Evolutionary conservation across 2,888 invertebrate genomes (phyloP), one percentile per base, ranked within the genome.

Genomic region (Ecdyonurus torrentis): DNA sequence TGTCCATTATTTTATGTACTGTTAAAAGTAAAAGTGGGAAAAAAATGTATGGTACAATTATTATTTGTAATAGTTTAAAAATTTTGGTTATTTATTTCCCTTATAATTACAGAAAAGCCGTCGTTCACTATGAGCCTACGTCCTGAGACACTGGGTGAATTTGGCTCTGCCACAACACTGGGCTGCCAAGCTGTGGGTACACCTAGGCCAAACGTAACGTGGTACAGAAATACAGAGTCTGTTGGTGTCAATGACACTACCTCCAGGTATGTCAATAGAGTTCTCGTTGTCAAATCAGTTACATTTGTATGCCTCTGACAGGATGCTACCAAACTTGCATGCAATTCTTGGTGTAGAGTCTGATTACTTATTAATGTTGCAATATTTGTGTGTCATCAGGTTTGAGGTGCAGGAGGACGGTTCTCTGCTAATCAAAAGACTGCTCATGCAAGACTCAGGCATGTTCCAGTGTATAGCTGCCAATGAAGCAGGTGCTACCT

Each of bases 401-500:
- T 91, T 89, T 73, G 74, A 82, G n/a, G 79, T 91, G 63, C 84
- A 86, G 70, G 84, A 89, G 66, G 91, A 92, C 72, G 89, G 91
- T 65, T 87, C 91, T 0, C 77, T 95, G 67, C 79, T 86, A 22
- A 89, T 97, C 65, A 86, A 83, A 70, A 84, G 86, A 70, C 78
- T 95, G 58, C 82, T 84, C 68, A 86, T 90, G 75, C 84, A 85
- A 66, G 94, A 96, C 75, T 87, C 90, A 66, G 97, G 95, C 60
- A 89, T 97, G 82, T 97, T 91, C 72, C 97, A 98, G 74, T 98
- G 98, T 74, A 84, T 95, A 70, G 93, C 92, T 0, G 80, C 79
- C 63, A 98, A 96, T 73, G 86, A 86, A 69, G 97, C 91, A 1
- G 98, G 97, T 15, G 91, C 93, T 74, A 85, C 87, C 62, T 91